Evolutionary conservation across 2,888 invertebrate species (phyloP).

Genomic region (Sarcophaga rosellei): DNA sequence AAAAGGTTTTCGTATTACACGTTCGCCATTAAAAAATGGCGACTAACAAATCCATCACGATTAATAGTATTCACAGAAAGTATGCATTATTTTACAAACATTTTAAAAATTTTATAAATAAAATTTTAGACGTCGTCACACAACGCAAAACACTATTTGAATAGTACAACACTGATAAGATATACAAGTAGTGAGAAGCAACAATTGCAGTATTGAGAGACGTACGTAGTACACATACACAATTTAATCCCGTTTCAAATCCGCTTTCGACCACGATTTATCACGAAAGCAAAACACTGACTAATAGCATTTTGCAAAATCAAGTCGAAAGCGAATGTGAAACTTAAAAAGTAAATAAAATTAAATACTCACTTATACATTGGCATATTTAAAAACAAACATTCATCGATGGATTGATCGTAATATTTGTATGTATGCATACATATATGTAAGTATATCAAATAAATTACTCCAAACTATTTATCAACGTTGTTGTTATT

Average conservation of each 20-base stretch:
- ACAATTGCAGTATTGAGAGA: too few species aligned
- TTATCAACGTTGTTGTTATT: constrained; percentile 8
- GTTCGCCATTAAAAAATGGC: too few species aligned
- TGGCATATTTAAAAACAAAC: background rate
- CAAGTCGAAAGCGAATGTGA: constrained; percentile 27
- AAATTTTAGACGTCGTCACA: background rate
- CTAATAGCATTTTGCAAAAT: constrained; percentile 53
- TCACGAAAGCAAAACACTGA: constrained; percentile 60
- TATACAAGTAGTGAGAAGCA: too few species aligned
- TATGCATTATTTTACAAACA: background rate
- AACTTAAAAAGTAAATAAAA: constrained; percentile 10
- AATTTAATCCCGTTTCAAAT: constrained; percentile 43
- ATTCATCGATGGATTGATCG: background rate
- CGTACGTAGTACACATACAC: constrained; percentile 4
- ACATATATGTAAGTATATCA: background rate
- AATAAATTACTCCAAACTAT: constrained; percentile 27
- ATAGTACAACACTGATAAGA: too few species aligned
- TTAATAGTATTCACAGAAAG: background rate
- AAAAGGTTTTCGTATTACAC: too few species aligned
- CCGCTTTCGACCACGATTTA: constrained; percentile 56
- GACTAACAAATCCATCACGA: background rate
- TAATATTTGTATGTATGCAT: too few species aligned
- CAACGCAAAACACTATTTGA: constrained; percentile 20
- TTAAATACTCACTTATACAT: constrained; percentile 1
- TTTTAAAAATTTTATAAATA: too few species aligned